Percentiles rank a stretch among this genome's conserved stretches.
These are phyloP conservation scores for Clarias laeviceps DNA, from an alignment of 2,797 vertebrate genomes.

Conservation along the genomic window DNA sequence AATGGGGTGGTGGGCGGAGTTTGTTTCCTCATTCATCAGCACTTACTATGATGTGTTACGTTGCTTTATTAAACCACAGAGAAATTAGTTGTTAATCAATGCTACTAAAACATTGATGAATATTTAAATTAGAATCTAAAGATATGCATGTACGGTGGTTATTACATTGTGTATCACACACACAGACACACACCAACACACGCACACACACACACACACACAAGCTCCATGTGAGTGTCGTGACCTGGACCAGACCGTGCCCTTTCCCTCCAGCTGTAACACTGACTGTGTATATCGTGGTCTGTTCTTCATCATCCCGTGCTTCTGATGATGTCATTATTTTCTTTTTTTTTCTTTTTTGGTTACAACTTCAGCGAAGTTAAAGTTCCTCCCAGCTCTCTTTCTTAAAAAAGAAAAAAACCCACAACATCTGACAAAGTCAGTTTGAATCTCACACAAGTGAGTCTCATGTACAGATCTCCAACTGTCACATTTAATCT, in stretches of 20 bases:
- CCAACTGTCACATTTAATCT: neutral
- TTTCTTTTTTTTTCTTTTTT: neutral
- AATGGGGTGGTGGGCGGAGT: neutral
- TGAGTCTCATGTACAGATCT: neutral
- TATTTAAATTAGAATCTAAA: neutral
- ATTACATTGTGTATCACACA: neutral
- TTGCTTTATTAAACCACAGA: neutral
- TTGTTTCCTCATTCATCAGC: neutral
- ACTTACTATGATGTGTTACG: neutral
- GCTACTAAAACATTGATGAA: neutral
- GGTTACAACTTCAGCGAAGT: neutral
- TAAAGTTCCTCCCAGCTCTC: neutral
- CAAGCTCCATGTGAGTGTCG: neutral
- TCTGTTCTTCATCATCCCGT: constrained; percentile 8
- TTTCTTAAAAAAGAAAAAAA: neutral
- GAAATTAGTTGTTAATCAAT: neutral
- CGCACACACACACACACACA: neutral
- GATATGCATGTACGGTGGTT: neutral
- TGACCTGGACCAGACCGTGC: neutral
- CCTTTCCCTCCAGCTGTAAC: neutral
- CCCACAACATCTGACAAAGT: neutral
- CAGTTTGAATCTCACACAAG: neutral
- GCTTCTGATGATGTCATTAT: neutral
- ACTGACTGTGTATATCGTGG: neutral
- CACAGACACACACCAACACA: constrained; percentile 4